Evolutionary conservation across 2,113 vertebrate species (phyloP), one percentile per base, ranked within the genome.

Genomic region (Thinocorus orbignyianus): DNA sequence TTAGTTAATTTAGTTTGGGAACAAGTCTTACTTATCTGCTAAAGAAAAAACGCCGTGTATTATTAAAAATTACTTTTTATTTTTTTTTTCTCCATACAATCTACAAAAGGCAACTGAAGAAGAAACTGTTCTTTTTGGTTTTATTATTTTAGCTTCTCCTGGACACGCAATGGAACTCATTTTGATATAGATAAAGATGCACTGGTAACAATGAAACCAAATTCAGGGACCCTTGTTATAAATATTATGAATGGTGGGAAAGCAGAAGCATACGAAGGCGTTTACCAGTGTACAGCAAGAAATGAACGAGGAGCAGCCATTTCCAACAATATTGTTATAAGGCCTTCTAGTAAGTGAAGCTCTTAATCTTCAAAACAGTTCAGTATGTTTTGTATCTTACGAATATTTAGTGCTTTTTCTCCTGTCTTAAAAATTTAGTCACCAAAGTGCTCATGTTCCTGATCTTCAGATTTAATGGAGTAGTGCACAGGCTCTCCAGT

Each of bases 111-210:
- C 22, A 90, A 41, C 58, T 79, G 57, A 77, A 73, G 10, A 90
- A 83, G 13, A 49, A 77, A 58, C 3, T 88, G 42, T 41, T 69
- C 6, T 61, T 37, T 54, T 69, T 74, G 6, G 78, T 90, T 90
- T 65, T 95, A 55, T 89, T 39, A 81, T 95, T 96, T 55, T 96
- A 99, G 99, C 93, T 99, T 99, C 95, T 99, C 99, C 58, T 99
- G 99, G 99, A 99, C 99, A 1, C 98, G 98, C 85, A 99, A 99
- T 79, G 99, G 99, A 91, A 99, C 98, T 62, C 99, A 99, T 98
- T 99, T 99, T 96, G 99, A 99, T 97, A 98, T 99, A 20, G 99
- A 99, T 72, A 97, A 98, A 92, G 98, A 99, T 93, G 65, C 98
- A 82, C 98, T 98, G 31, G 98, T 99, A 90, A 98, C 93, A 91